Evolutionary conservation across 1,140 invertebrate species (phyloP).

Genomic region (Magallana gigas): DNA sequence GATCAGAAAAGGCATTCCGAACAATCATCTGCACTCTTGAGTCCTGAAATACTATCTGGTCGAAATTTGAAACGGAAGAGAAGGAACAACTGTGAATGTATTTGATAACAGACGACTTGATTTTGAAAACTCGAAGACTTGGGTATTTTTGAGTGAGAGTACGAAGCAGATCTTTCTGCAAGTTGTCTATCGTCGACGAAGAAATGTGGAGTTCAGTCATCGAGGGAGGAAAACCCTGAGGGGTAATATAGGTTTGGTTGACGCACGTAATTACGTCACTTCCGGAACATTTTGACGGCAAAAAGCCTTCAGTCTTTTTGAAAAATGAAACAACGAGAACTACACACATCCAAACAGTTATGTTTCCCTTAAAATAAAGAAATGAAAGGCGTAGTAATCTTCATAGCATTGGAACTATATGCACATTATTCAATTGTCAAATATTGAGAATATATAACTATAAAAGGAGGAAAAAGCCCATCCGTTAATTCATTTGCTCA

Average conservation of each 20-base stretch:
- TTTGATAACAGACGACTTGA: background rate
- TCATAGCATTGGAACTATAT: too few species aligned
- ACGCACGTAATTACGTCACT: background rate
- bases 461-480: background rate
- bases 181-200: background rate
- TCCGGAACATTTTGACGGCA: conserved; percentile 2
- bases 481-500: too few species aligned
- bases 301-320: background rate
- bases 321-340: background rate
- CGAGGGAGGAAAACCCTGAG: background rate
- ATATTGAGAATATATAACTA: background rate
- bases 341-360: background rate
- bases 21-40: background rate
- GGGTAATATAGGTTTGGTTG: background rate
- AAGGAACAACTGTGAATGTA: background rate
- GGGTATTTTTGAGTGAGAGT: background rate
- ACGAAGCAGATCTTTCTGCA: background rate
- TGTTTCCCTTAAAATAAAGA: background rate
- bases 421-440: background rate
- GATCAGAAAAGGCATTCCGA: background rate
- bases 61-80: background rate
- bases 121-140: background rate
- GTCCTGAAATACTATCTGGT: background rate
- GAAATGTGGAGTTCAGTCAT: background rate
- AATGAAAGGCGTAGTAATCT: background rate